Evolutionary conservation across 92 coral and sea anemone species (phyloP).

Genomic region (Galaxea fascicularis): DNA sequence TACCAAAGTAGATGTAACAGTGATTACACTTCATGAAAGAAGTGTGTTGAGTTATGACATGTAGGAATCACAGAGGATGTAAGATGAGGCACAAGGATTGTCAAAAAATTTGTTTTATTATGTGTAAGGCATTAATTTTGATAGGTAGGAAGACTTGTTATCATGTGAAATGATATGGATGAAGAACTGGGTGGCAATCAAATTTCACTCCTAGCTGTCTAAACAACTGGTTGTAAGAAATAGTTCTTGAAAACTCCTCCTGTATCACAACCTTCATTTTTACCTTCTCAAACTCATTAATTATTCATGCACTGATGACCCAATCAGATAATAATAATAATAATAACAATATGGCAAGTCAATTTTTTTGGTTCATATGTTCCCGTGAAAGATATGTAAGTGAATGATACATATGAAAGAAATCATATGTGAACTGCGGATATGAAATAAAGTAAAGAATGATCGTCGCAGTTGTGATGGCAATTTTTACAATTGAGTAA

Average conservation of each 20-base stretch:
- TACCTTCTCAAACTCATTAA: constrained; percentile 22
- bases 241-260: constrained; percentile 19
- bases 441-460: no score
- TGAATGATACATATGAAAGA: no score
- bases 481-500: no score
- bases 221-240: constrained; percentile 15
- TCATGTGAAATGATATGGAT: constrained; percentile 50
- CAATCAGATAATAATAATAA: no score
- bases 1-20: constrained; percentile 7
- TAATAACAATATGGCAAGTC: no score
- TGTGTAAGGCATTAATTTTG: constrained; percentile 40
- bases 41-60: constrained; percentile 57
- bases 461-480: no score
- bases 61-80: constrained; percentile 57
- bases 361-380: no score
- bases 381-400: no score
- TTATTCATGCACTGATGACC: no score
- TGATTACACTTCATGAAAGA: constrained; percentile 39
- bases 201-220: constrained; percentile 15
- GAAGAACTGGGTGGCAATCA: constrained; percentile 46
- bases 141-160: constrained; percentile 48
- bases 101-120: constrained; percentile 42
- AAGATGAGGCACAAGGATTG: constrained; percentile 60
- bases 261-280: constrained; percentile 22
- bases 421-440: no score